Conservation (phyloP, 2,888 invertebrate genomes). For the Apamea crenata region DNA sequence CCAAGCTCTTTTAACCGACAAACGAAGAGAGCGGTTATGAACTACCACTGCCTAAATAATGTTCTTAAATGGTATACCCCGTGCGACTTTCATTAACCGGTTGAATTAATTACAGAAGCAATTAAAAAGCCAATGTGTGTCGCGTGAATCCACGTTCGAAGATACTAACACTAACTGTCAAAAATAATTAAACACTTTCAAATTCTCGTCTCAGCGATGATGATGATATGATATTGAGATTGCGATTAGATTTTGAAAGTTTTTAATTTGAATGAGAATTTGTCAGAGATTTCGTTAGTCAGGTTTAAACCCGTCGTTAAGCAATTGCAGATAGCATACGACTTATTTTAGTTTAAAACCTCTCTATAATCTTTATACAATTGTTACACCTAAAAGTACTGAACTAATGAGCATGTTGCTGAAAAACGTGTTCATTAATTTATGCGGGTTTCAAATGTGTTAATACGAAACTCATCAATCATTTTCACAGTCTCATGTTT, state of each 20-base stretch:
- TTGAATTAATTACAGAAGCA: too few relatives aligned
- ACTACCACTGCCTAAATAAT: neutral
- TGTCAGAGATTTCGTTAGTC: too few relatives aligned
- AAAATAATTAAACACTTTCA: too few relatives aligned
- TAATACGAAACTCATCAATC: slow-evolving; percentile 4
- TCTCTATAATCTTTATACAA: neutral
- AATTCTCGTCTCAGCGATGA: too few relatives aligned
- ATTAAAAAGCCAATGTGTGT: too few relatives aligned
- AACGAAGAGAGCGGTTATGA: neutral
- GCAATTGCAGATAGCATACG: neutral
- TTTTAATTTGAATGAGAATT: neutral
- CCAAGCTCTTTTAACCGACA: neutral
- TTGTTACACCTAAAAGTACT: neutral
- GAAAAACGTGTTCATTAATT: slow-evolving; percentile 22
- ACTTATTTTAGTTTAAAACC: neutral
- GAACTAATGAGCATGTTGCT: slow-evolving; percentile 2
- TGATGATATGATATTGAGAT: too few relatives aligned
- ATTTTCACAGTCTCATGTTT: neutral
- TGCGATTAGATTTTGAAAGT: too few relatives aligned
- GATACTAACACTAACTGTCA: too few relatives aligned
- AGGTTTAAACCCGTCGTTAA: too few relatives aligned
- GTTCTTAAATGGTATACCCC: neutral
- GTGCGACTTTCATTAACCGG: neutral
- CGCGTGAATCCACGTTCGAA: too few relatives aligned
- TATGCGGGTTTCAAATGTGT: slow-evolving; percentile 18